phyloP scores from a whole-genome alignment of 2,797 vertebrate species.

The Hyperoplus lanceolatus region DNA sequence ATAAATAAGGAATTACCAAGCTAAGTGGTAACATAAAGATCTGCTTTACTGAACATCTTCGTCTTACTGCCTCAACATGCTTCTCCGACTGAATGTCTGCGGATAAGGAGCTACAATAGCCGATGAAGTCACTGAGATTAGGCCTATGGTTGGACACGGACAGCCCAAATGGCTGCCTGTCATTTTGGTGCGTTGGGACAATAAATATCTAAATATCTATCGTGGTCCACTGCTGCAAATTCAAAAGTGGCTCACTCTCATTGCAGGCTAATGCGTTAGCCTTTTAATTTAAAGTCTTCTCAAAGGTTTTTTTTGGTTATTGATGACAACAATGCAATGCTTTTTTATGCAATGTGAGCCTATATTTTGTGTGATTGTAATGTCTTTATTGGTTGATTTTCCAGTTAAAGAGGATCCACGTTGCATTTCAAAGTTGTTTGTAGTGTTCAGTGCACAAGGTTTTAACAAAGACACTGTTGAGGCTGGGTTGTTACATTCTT shows the following conservation, averaged over 20 bases:
- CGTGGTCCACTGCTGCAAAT: neutral
- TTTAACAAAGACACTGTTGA: neutral
- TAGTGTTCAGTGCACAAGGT: no score
- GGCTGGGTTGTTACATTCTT: neutral
- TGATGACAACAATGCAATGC: neutral
- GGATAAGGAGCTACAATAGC: constrained; percentile 10
- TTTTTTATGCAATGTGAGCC: neutral
- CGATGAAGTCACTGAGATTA: neutral
- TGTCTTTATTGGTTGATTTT: neutral
- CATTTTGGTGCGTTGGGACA: neutral
- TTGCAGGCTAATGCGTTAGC: neutral
- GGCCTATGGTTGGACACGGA: neutral
- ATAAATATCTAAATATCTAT: neutral
- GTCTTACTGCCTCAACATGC: neutral
- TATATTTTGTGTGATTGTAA: neutral
- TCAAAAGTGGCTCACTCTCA: neutral
- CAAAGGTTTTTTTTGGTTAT: neutral
- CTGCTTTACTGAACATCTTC: no score
- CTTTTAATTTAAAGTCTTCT: neutral
- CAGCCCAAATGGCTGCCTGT: neutral
- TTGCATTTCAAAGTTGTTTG: neutral
- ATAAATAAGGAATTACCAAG: no score
- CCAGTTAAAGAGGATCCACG: neutral
- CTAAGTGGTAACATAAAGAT: no score
- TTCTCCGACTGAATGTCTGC: neutral